Evolutionary conservation across 35 echinoderm and acorn worm genomes (phyloP), one percentile per base, ranked within the genome.

Genomic region (Heliocidaris tuberculata): DNA sequence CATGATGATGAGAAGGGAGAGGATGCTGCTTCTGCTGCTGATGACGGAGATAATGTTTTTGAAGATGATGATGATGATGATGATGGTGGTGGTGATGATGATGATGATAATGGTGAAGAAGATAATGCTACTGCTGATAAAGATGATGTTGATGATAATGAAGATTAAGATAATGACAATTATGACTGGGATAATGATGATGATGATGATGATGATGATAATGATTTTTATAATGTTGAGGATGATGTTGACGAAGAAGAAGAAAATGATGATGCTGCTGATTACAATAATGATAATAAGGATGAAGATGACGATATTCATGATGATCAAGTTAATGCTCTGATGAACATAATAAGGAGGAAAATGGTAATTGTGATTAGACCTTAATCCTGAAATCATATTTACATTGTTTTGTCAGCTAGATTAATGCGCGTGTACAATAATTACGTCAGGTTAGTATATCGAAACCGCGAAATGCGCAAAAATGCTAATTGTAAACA

Each of bases 191-290:
- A 85, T 19, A 1, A 85, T 42, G 47, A 88, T 32, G 86, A 42
- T 88, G 86, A 88, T 88, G 86, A 5, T 88, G 86, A 88, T 31
- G 24, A 88, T 88, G 86, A 42, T 6, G 86, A 42, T 88, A 30
- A 32, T 88, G 86, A 32, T 88, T 1, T 31, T 32, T 24, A 88
- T 88, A 30, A 32, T 88, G 86, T 31, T 88, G 31, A 88, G 30
- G 86, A 48, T 88, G 86, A 10, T 88, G 86, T 2, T 32, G 30
- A 88, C 0, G 86, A 17, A 0, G 86, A 88, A 2, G 86, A 9
- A 2, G 31, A 32, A 31, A 30, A 35, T 88, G 31, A 88, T 48
- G 86, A 88, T 21, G 86, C 30, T 21, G 86, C 35, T 42, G 35
- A 42, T 42, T 42, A 88, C 0, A n/a, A 15, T 13, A 30, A 71